Conservation (phyloP, 1,140 invertebrate species). For the Aphidius ervi region DNA sequence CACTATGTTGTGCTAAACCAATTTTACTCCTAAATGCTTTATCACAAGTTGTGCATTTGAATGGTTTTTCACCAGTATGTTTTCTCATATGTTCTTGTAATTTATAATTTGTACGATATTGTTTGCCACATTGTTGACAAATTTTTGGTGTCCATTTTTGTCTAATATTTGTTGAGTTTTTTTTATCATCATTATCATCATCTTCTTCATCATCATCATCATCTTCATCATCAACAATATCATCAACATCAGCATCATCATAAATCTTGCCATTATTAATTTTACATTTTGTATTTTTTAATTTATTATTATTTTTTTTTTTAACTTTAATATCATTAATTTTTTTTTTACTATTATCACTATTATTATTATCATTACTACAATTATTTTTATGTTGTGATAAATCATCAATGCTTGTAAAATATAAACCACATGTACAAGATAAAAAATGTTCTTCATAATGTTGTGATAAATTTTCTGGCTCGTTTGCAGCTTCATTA, state of each 20-base stretch:
- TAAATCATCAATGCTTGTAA: conserved; percentile 49
- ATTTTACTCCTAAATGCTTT: conserved; percentile 69
- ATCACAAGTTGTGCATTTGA: conserved; percentile 70
- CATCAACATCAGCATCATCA: neutral
- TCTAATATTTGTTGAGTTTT: conserved; percentile 31
- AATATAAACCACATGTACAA: conserved; percentile 48
- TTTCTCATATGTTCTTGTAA: conserved; percentile 74
- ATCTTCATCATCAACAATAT: neutral
- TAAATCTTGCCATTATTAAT: too few species aligned
- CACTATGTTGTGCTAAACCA: conserved; percentile 65
- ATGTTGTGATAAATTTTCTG: conserved; percentile 48
- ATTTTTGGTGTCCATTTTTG: conserved; percentile 54
- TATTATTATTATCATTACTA: conserved; percentile 26
- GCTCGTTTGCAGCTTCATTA: conserved; percentile 50
- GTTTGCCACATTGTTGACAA: conserved; percentile 58
- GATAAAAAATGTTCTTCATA: conserved; percentile 56
- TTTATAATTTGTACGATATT: conserved; percentile 62
- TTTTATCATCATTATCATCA: conserved; percentile 30
- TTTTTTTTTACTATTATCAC: conserved; percentile 20
- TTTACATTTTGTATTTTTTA: conserved; percentile 21
- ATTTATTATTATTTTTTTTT: conserved; percentile 17
- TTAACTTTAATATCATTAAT: conserved; percentile 22
- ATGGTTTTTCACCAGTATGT: conserved; percentile 80
- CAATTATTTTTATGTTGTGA: conserved; percentile 48
- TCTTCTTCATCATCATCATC: neutral